Conservation (phyloP, 2,888 invertebrate species). For the Callimorpha dominula region DNA sequence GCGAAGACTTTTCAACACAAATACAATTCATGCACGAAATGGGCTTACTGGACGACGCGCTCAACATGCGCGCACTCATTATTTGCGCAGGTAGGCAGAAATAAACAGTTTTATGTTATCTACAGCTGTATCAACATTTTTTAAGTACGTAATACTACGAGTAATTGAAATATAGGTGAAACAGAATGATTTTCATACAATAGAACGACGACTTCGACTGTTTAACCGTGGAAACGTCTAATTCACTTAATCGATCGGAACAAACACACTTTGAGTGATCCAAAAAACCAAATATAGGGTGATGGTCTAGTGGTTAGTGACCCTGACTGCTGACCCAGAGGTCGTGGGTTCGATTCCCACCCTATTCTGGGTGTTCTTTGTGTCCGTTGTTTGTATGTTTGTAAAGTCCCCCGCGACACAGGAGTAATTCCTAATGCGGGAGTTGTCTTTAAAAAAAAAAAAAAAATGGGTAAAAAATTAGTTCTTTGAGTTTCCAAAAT, state of each 20-base stretch:
- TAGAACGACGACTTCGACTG: background rate
- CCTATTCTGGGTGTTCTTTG: no score
- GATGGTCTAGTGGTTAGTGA: no score
- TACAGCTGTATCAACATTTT: background rate
- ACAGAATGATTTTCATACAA: background rate
- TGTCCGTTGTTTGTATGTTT: no score
- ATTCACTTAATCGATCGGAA: background rate
- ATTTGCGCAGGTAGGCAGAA: slow-evolving; percentile 85
- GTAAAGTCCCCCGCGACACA: no score
- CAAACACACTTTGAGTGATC: background rate
- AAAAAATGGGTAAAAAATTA: no score
- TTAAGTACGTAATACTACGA: background rate
- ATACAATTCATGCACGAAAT: slow-evolving; percentile 95
- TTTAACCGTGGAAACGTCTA: background rate
- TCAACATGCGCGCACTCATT: slow-evolving; percentile 94
- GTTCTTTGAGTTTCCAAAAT: background rate
- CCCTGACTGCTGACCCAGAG: no score
- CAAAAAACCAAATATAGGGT: background rate
- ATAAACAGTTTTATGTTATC: background rate
- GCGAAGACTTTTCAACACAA: slow-evolving; percentile 79
- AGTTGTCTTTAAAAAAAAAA: no score
- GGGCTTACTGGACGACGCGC: slow-evolving; percentile 94
- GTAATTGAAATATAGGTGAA: background rate
- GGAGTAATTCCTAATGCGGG: no score
- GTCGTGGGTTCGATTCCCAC: no score